Evolutionary conservation across 2,888 invertebrate species (phyloP).

Genomic region (Nomada lathburiana): DNA sequence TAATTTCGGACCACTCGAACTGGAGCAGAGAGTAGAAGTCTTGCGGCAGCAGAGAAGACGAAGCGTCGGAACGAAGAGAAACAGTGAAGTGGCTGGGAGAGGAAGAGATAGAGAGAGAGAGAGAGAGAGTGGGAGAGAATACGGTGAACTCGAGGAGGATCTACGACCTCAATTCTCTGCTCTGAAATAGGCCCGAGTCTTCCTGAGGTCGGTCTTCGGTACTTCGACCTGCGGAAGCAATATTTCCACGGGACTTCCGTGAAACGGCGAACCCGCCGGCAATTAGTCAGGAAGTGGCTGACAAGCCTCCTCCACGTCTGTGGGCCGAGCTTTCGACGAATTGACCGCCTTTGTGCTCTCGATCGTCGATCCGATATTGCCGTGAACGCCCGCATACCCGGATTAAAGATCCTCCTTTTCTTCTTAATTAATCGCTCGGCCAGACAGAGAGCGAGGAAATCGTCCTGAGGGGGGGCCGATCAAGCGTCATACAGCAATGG

Average conservation of each 20-base stretch:
- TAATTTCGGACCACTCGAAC: constrained; percentile 46
- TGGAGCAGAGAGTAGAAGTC: constrained; percentile 19
- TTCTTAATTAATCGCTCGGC: constrained; percentile 52
- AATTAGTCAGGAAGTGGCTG: constrained; percentile 79
- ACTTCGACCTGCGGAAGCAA: constrained; percentile 74
- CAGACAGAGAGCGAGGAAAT: neutral
- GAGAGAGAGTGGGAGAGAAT: constrained; percentile 2
- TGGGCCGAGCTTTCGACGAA: constrained; percentile 67
- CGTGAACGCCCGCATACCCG: constrained; percentile 53
- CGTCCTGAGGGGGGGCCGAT: constrained; percentile 19
- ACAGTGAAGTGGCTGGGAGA: neutral
- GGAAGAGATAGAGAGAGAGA: constrained; percentile 10
- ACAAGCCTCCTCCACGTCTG: constrained; percentile 73
- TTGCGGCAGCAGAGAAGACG: neutral
- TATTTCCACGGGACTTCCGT: constrained; percentile 77
- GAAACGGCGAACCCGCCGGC: constrained; percentile 73
- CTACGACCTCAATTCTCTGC: constrained; percentile 64
- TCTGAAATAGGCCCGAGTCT: constrained; percentile 67
- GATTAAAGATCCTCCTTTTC: constrained; percentile 56
- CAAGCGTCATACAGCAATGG: neutral
- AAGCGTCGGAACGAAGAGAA: neutral
- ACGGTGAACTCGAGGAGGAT: constrained; percentile 58
- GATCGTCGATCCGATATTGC: constrained; percentile 60
- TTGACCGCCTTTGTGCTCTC: constrained; percentile 63
- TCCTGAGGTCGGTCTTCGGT: constrained; percentile 65